Base-by-base conservation (phyloP, 37 sponge, comb jelly and placozoan genomes). In the Bolinopsis microptera region DNA sequence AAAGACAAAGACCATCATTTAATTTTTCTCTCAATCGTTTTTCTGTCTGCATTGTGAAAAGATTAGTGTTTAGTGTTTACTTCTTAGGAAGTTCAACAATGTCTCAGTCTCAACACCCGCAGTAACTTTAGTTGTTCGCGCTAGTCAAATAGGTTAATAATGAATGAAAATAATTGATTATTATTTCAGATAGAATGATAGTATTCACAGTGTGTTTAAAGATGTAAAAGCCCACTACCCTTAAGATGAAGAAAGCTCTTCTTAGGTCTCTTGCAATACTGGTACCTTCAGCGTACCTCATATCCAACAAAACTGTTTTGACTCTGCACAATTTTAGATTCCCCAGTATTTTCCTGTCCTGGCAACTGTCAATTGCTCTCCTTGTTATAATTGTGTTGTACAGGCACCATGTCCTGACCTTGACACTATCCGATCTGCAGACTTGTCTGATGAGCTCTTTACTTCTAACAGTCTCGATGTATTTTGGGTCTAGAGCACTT, bases 301-400 rank as follows among this genome's bases (percentile, higher is more conserved):
- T 86, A 22, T 33, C 38, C 40, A 86, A 86, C 90, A 86, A 86
- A 86, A 41, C 61, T 41, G 90, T 86, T 9, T 27, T 86, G 90
- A 86, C 90, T 40, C 48, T 41, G 0, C 90, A 86, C 61, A 41
- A 41, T n/a, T 86, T 86, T 48, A 86, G 36, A 30, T 86, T 86
- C 39, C 90, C 90, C 16, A 86, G 90, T 41, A 27, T 86, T 1
- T 86, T 86, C 90, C 32, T 86, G 21, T 86, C 90, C 24, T 86
- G 90, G 90, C 90, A 86, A 25, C 41, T 86, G 24, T 33, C 61
- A 0, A 22, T 86, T 34, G 90, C 90, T 27, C 41, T 86, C 61
- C 25, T 41, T 0, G 90, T 38, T 16, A n/a, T 86, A 8, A 86
- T 86, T 8, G 1, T 86, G 28, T 22, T 40, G 32, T 31, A 18